These are phyloP conservation scores for Petrosia ficiformis DNA, from an alignment of 37 sponge, comb jelly and placozoan species.

Conservation along the genomic window DNA sequence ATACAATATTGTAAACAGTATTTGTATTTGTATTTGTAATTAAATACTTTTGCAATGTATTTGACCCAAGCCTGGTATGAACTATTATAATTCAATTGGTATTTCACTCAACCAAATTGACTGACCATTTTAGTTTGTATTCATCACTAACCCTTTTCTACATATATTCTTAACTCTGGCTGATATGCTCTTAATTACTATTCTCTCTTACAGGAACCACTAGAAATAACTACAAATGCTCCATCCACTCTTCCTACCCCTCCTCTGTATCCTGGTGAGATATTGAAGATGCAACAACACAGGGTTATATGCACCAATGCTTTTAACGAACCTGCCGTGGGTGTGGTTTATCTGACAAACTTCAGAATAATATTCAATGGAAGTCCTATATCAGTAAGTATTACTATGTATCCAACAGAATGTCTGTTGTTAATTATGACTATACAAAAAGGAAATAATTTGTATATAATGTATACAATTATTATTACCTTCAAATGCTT, in stretches of 20 bases:
- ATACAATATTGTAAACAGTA: too few species aligned
- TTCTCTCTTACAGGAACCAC: neutral
- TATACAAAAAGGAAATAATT: neutral
- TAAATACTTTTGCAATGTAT: too few species aligned
- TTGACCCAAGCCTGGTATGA: too few species aligned
- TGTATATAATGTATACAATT: too few species aligned
- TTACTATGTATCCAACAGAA: too few species aligned
- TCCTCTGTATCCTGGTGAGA: constrained; percentile 66
- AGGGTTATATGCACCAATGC: constrained; percentile 47
- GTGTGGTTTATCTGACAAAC: constrained; percentile 74
- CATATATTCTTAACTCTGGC: constrained; percentile 2
- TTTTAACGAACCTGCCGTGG: constrained; percentile 55
- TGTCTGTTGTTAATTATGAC: neutral
- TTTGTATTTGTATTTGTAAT: too few species aligned
- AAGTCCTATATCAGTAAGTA: constrained; percentile 62
- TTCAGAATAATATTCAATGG: constrained; percentile 79
- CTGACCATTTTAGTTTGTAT: neutral
- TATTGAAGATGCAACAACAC: constrained; percentile 54
- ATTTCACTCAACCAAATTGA: neutral
- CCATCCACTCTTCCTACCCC: constrained; percentile 58
- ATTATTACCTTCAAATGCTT: too few species aligned
- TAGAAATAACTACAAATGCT: constrained; percentile 46
- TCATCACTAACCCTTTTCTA: constrained; percentile 3
- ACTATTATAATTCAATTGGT: too few species aligned
- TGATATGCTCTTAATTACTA: constrained; percentile 4